These are phyloP conservation scores for Scrobipalpa atriplicella DNA, from an alignment of 2,888 invertebrate genomes.

Conservation along the genomic window DNA sequence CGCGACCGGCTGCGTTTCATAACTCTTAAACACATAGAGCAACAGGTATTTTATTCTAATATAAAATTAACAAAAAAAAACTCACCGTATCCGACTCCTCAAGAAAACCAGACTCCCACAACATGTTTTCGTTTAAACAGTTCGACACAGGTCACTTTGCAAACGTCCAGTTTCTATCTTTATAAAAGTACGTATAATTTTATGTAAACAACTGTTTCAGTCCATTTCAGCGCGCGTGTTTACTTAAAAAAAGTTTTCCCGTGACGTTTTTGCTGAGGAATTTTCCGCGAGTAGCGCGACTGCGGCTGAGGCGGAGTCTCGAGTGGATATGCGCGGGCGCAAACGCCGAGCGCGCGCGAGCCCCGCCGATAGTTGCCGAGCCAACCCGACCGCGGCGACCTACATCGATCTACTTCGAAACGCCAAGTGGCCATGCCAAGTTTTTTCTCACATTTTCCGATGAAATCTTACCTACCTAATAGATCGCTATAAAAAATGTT, in stretches of 20 bases:
- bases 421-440: constrained; percentile 65
- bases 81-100: constrained; percentile 78
- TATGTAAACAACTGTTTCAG: constrained; percentile 50
- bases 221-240: constrained; percentile 58
- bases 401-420: constrained; percentile 75
- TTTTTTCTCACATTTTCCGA: constrained; percentile 79
- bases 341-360: constrained; percentile 57
- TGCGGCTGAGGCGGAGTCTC: constrained; percentile 63
- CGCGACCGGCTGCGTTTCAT: constrained; percentile 65
- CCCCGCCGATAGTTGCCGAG: constrained; percentile 61
- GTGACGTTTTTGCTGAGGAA: constrained; percentile 60
- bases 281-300: constrained; percentile 58
- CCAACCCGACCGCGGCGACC: constrained; percentile 68
- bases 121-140: constrained; percentile 65
- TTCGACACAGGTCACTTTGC: constrained; percentile 65
- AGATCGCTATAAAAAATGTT: constrained; percentile 54
- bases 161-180: constrained; percentile 32
- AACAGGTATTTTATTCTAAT: constrained; percentile 41
- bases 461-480: constrained; percentile 63
- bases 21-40: constrained; percentile 58
- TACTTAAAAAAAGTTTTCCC: constrained; percentile 61
- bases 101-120: constrained; percentile 75
- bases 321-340: constrained; percentile 65
- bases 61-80: constrained; percentile 40
- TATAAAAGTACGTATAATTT: constrained; percentile 27